A percentile compares a stretch with the other conserved stretches of the same genome.
Conservation (phyloP, 2,888 invertebrate species). For the Nebria brevicollis region DNA sequence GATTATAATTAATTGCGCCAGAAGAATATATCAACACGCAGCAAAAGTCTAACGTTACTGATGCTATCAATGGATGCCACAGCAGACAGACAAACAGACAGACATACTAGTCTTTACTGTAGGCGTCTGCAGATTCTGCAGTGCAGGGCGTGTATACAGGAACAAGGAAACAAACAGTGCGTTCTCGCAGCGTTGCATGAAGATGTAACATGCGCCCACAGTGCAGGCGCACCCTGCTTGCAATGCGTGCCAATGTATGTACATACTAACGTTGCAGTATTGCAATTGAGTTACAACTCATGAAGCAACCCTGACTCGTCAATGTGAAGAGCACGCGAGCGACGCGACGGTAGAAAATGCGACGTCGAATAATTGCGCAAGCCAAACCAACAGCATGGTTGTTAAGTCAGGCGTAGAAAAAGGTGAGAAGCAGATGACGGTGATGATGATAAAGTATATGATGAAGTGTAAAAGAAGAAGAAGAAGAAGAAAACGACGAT, state of each 20-base stretch:
- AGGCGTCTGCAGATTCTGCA: constrained; percentile 3
- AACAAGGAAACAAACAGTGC: constrained; percentile 43
- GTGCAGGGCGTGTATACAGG: constrained; percentile 44
- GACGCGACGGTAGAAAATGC: neutral
- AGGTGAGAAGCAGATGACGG: neutral
- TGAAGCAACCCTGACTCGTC: no score
- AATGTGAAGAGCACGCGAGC: neutral
- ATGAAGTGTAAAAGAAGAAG: constrained; percentile 14
- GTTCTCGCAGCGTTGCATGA: constrained; percentile 43
- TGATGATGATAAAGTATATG: neutral
- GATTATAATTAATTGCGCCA: no score
- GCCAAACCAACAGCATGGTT: neutral
- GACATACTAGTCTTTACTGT: neutral
- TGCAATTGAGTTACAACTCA: neutral
- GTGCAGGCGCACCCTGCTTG: constrained; percentile 21
- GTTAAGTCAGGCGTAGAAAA: neutral
- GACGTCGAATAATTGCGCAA: neutral
- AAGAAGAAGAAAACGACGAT: constrained; percentile 26
- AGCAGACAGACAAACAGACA: no score
- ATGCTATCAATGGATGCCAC: no score
- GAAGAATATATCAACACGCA: neutral
- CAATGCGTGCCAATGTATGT: constrained; percentile 10
- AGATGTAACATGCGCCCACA: constrained; percentile 43
- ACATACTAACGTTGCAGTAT: neutral
- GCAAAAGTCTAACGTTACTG: neutral